These are phyloP conservation scores for Eupithecia tripunctaria DNA, from an alignment of 2,888 invertebrate genomes.

Conservation along the genomic window DNA sequence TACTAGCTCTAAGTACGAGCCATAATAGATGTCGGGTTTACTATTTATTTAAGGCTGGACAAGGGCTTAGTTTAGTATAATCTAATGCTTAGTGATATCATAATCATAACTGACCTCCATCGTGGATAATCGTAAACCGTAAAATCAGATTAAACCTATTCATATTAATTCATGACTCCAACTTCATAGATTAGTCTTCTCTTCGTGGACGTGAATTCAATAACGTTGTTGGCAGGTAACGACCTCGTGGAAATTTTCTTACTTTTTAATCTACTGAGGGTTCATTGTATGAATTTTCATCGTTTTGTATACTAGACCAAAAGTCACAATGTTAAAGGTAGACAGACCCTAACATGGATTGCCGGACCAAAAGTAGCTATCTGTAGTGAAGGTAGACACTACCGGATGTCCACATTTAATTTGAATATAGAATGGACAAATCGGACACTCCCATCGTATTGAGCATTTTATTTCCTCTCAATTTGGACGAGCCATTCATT, in stretches of 20 bases:
- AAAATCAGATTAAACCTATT: slow-evolving; percentile 45
- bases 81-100: slow-evolving; percentile 54
- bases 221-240: background rate
- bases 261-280: background rate
- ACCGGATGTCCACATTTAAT: slow-evolving; percentile 10
- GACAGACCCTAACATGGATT: background rate
- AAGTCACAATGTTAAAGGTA: background rate
- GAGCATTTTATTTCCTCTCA: slow-evolving; percentile 27
- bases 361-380: background rate
- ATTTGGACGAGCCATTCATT: slow-evolving; percentile 22
- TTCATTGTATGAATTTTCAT: background rate
- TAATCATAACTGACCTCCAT: slow-evolving; percentile 44
- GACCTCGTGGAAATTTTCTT: background rate
- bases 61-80: background rate
- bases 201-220: slow-evolving; percentile 3
- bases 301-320: background rate
- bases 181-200: slow-evolving; percentile 24
- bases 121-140: background rate
- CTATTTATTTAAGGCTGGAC: background rate
- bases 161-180: slow-evolving; percentile 49
- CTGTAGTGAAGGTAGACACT: background rate
- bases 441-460: slow-evolving; percentile 26
- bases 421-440: slow-evolving; percentile 11
- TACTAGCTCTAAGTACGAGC: background rate
- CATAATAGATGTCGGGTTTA: background rate